A percentile compares a stretch with the other conserved stretches of the same genome.
Conservation (phyloP, 2,797 vertebrate species). For the Phylloscopus collybita region DNA sequence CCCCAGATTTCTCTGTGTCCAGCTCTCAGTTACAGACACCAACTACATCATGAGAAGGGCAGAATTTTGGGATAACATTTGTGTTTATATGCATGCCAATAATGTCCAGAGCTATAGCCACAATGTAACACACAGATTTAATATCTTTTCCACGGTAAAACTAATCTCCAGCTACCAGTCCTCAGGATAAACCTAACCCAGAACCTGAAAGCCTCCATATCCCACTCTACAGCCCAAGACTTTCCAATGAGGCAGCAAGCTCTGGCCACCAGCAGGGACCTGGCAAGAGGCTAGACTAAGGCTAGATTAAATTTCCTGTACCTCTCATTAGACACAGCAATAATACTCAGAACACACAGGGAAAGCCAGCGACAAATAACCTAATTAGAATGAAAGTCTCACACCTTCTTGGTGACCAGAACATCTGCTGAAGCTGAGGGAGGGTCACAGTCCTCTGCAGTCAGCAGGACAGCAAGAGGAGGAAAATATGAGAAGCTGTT, state of each 20-base stretch:
- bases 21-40: background rate
- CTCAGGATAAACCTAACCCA: background rate
- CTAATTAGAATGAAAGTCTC: background rate
- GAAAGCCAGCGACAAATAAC: background rate
- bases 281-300: background rate
- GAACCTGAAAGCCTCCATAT: background rate
- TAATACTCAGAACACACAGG: background rate
- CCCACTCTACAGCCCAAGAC: background rate
- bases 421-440: background rate
- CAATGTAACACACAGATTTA: background rate
- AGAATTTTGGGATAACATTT: background rate
- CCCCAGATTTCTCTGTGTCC: background rate
- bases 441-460: background rate
- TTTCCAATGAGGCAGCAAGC: background rate
- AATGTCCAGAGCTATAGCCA: background rate
- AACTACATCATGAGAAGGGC: background rate
- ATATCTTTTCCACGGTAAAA: background rate
- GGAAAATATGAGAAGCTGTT: accelerated
- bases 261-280: background rate
- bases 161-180: background rate
- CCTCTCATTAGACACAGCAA: background rate
- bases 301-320: background rate
- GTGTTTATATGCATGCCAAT: background rate
- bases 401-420: background rate
- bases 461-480: background rate